phyloP scores from a whole-genome alignment of 2,113 vertebrate genomes.

The Pituophis catenifer region DNA sequence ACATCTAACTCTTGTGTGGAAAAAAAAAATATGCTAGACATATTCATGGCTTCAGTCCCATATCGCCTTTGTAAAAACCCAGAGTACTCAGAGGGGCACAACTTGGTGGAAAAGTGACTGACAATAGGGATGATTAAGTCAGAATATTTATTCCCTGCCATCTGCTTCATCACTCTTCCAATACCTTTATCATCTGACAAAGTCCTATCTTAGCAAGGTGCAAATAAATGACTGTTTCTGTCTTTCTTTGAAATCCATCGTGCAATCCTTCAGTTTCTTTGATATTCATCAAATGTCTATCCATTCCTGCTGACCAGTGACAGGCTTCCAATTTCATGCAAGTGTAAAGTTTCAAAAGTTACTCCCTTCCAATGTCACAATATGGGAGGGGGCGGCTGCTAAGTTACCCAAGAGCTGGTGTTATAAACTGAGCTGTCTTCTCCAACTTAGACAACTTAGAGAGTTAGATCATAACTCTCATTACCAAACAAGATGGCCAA shows the following conservation, averaged over 20 bases:
- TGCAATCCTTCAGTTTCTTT: constrained; percentile 2
- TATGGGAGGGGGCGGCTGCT: not conserved
- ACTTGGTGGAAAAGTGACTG: not conserved
- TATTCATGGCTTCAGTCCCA: not conserved
- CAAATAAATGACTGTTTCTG: constrained; percentile 15
- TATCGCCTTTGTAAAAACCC: not conserved
- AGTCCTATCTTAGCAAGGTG: constrained; percentile 1
- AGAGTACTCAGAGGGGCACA: not conserved
- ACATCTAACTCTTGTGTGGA: not conserved
- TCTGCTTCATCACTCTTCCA: not conserved
- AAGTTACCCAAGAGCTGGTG: not conserved
- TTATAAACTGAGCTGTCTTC: not conserved
- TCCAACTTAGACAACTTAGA: not conserved
- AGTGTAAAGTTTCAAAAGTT: constrained; percentile 3
- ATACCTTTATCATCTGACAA: constrained; percentile 1
- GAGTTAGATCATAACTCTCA: not conserved
- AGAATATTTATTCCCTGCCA: not conserved
- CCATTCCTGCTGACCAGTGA: not conserved
- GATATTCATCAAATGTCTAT: constrained; percentile 27
- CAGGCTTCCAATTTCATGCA: constrained; percentile 15
- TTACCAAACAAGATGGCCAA: not conserved
- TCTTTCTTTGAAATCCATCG: constrained; percentile 20
- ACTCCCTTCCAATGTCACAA: not conserved
- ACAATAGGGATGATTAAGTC: not conserved
- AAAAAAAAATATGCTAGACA: not conserved